Evolutionary conservation across 2,888 invertebrate genomes (phyloP), one percentile per base, ranked within the genome.

Genomic region (Lacanobia wlatinum): DNA sequence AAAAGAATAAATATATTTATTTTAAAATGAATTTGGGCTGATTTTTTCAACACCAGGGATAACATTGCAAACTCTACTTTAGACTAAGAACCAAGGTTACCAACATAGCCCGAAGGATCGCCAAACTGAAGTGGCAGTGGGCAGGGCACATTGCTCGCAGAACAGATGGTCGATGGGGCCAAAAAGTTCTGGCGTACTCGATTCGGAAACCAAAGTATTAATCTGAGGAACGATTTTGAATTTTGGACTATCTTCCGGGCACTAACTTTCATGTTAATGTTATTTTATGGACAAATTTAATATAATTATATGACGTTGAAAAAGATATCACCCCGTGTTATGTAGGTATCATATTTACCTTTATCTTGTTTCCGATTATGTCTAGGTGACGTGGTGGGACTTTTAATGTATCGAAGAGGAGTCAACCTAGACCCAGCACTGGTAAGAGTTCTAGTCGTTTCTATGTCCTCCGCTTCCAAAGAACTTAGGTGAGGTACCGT

Each of bases 311-410:
- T 66, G 46, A 60, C 46, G 66, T 61, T 46, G 21, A 21, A 16
- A 61, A 66, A 66, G 0, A 43, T 43, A 66, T 46, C 61, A 60
- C 1, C 43, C 10, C 28, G 12, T 14, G 6, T 46, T n/a, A 43
- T 16, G 18, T 46, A 23, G 10, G 3, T 23, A 18, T 23, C 18
- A 62, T 78, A 48, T 56, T 82, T 88, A 94, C 94, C 94, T 92
- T 90, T 92, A 52, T 94, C 95, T 80, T 92, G 94, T 86, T 95
- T 95, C 72, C 93, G 91, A 70, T 95, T 96, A 82, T 96, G 96
- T 72, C 96, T 93, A 0, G 97, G 97, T 48, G 97, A 97, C 38
- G 94, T 95, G 10, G 96, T 96, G 1, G 94, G 95, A 85, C 95
- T 95, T 89, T 94, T 94, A 1, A 94, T 86, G 70, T 94, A 96